Evolutionary conservation across 2,888 invertebrate species (phyloP), one percentile per base, ranked within the genome.

Genomic region (Caenorhabditis auriculariae): DNA sequence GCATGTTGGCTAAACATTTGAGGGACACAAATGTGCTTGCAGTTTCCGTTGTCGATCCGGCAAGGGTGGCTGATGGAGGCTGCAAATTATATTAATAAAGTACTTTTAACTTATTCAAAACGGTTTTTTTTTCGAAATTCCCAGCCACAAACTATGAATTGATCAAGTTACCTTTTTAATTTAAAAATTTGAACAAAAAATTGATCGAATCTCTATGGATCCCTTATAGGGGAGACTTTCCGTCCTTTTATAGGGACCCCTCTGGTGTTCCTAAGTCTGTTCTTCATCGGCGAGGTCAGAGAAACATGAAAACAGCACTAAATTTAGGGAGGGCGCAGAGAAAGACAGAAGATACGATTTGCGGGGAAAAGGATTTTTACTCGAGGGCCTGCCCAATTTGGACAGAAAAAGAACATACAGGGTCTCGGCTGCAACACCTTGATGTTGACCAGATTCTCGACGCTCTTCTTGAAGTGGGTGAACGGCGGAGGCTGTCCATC

Each of bases 11-110:
- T 88, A 0, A 87, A 87, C n/a, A 88, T 88, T 6, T 88, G 86
- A 0, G 95, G 94, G 21, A 98, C 87, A 82, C 98, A 98, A 29
- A 98, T 87, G 74, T 98, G 96, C 63, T 90, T 90, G 83, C 98
- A 98, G 2, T 90, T 91, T 0, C 95, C 96, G 77, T 95, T 94
- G 71, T 87, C 88, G 28, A 85, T 86, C 41, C 89, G 85, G 82
- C 94, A 93, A 0, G 92, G 91, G 83, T 94, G 93, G 19, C 47
- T 55, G 27, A 50, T 44, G 1, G 69, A 56, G 1, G 63, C 72
- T 74, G 62, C 44, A 73, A 48, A 24, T 29, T 19, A 21, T 15
- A 27, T 2, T 1, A 12, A 42, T 6, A n/a, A 37, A 17, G 17
- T 3, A 32, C 32, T 32, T 7, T 7, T 32, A 41, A 15, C 9